Conservation (phyloP, 2,888 invertebrate species). For the Agrochola circellaris region DNA sequence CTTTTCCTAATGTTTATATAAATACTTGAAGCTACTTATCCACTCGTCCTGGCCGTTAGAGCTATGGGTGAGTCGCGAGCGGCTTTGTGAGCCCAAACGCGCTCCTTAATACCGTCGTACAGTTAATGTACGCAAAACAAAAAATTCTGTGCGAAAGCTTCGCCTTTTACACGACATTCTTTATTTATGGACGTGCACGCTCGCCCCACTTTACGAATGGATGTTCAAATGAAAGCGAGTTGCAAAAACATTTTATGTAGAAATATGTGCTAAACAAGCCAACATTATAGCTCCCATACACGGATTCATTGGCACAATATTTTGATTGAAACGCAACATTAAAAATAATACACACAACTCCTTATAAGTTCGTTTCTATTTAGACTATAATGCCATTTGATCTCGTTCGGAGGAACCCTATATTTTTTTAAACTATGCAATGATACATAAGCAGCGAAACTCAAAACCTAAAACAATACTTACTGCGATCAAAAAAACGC, state of each 20-base stretch:
- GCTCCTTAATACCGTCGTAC: constrained; percentile 56
- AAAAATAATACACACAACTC: neutral
- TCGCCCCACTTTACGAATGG: constrained; percentile 79
- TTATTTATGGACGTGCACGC: constrained; percentile 80
- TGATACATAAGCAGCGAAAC: neutral
- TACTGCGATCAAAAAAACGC: neutral
- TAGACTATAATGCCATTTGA: neutral
- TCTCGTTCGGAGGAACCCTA: neutral
- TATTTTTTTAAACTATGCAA: neutral
- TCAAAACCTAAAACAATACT: neutral
- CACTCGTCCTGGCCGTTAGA: constrained; percentile 27
- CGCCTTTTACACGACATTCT: constrained; percentile 78
- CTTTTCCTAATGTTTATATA: constrained; percentile 43
- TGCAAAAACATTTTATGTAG: constrained; percentile 65
- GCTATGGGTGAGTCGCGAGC: constrained; percentile 10
- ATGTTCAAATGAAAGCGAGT: constrained; percentile 77
- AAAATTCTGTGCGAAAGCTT: constrained; percentile 73
- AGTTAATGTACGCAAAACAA: constrained; percentile 74
- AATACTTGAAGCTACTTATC: constrained; percentile 41
- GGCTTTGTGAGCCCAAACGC: constrained; percentile 43
- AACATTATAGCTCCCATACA: constrained; percentile 34
- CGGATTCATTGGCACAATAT: constrained; percentile 32
- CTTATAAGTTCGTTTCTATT: neutral
- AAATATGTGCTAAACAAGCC: constrained; percentile 57
- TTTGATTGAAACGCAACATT: constrained; percentile 22